phyloP scores from a whole-genome alignment of 2,888 invertebrate species.

The Polyommatus iphigenia region DNA sequence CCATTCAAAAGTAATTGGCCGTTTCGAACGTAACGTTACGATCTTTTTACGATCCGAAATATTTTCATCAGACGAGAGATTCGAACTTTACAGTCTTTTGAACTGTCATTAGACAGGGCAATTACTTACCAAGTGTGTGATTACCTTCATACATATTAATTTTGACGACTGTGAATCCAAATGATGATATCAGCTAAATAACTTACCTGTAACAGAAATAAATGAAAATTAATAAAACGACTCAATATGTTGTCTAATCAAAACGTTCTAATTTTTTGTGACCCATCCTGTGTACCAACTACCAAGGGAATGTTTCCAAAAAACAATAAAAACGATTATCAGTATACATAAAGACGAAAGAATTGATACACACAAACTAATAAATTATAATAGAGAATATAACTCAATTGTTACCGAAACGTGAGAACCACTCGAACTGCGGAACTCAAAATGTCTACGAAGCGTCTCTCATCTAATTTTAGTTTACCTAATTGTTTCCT shows the following conservation, averaged over 20 bases:
- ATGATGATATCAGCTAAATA: background rate
- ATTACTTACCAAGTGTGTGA: background rate
- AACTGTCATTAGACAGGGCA: background rate
- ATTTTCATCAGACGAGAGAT: background rate
- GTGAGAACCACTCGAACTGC: background rate
- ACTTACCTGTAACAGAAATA: constrained; percentile 24
- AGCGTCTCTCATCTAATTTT: background rate
- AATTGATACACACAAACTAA: background rate
- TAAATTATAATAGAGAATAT: background rate
- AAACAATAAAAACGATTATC: no score
- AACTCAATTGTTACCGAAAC: background rate
- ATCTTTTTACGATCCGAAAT: constrained; percentile 5
- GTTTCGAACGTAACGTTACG: constrained; percentile 14
- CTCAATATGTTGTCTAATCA: background rate
- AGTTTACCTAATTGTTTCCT: background rate
- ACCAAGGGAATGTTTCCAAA: no score
- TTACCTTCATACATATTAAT: background rate
- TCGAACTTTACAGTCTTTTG: background rate
- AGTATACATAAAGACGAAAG: background rate
- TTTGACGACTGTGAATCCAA: background rate
- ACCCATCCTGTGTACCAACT: background rate
- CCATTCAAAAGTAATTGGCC: constrained; percentile 17
- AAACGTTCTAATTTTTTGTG: background rate
- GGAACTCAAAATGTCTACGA: constrained; percentile 4
- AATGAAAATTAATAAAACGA: background rate